Evolutionary conservation across 2,113 vertebrate species (phyloP).

Genomic region (Leucopsar rothschildi): DNA sequence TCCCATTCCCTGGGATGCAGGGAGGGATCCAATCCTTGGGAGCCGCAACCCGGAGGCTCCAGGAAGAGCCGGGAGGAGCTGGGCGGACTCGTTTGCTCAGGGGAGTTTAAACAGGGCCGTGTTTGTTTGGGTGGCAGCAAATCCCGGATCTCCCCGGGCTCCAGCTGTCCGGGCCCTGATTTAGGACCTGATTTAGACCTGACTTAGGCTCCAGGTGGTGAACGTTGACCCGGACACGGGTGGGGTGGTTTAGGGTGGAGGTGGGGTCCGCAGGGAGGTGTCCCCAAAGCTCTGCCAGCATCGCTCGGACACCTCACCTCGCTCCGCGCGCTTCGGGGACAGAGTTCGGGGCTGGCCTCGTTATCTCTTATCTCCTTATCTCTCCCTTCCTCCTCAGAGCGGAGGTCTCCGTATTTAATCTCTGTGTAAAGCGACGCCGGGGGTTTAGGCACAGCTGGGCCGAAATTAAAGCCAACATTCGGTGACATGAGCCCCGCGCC

Average conservation of each 20-base stretch:
- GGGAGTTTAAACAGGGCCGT: background rate
- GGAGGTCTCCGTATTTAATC: background rate
- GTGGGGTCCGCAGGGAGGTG: background rate
- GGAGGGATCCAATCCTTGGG: too few species aligned
- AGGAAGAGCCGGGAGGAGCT: background rate
- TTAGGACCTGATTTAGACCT: background rate
- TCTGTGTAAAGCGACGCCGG: background rate
- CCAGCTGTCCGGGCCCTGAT: background rate
- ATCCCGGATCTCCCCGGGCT: background rate
- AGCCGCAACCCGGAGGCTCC: background rate
- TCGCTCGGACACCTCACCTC: rapidly evolving
- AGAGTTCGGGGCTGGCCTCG: background rate
- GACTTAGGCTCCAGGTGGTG: background rate
- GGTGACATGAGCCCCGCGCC: background rate
- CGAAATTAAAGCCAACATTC: background rate
- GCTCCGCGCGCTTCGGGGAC: background rate
- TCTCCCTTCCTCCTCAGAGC: background rate
- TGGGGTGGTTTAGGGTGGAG: background rate
- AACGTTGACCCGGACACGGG: background rate
- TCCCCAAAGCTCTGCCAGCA: background rate
- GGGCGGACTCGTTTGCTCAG: background rate
- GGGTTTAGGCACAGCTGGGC: background rate
- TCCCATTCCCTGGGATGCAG: rapidly evolving
- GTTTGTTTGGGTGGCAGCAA: background rate
- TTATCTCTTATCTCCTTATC: background rate